A percentile compares a stretch with the other conserved stretches of the same genome.
These are phyloP conservation scores for Upupa epops DNA, from an alignment of 2,113 vertebrate genomes.

Conservation along the genomic window DNA sequence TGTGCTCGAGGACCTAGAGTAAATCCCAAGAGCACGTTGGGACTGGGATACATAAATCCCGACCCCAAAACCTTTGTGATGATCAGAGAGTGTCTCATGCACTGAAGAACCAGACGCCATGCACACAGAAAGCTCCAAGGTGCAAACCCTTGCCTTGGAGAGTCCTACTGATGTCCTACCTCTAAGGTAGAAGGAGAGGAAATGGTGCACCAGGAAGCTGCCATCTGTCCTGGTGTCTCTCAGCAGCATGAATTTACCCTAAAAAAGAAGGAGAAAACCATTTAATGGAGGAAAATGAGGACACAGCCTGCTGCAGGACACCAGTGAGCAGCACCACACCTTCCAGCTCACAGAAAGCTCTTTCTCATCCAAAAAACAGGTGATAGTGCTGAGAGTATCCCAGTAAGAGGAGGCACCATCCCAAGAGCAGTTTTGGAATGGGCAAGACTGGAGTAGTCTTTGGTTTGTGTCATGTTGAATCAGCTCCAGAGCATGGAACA, in stretches of 20 bases:
- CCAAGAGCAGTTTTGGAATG: no score
- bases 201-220: constrained; percentile 93
- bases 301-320: background rate
- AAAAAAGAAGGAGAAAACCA: background rate
- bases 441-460: no score
- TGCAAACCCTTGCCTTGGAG: background rate
- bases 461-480: no score
- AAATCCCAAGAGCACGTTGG: background rate
- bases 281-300: background rate
- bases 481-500: background rate
- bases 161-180: constrained; percentile 70
- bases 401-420: background rate
- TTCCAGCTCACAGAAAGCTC: background rate
- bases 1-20: background rate
- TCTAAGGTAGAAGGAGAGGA: constrained; percentile 91
- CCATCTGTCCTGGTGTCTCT: constrained; percentile 85
- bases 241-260: constrained; percentile 85
- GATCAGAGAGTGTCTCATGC: rapidly evolving
- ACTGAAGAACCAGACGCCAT: background rate
- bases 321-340: rapidly evolving
- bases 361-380: no score
- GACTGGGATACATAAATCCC: background rate
- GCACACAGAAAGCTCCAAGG: rapidly evolving
- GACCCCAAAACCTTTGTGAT: background rate
- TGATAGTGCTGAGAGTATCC: no score